Percentiles rank a stretch among this genome's conserved stretches.
These are phyloP conservation scores for Lordiphosa fenestrarum DNA, from an alignment of 2,888 invertebrate genomes.

Conservation along the genomic window DNA sequence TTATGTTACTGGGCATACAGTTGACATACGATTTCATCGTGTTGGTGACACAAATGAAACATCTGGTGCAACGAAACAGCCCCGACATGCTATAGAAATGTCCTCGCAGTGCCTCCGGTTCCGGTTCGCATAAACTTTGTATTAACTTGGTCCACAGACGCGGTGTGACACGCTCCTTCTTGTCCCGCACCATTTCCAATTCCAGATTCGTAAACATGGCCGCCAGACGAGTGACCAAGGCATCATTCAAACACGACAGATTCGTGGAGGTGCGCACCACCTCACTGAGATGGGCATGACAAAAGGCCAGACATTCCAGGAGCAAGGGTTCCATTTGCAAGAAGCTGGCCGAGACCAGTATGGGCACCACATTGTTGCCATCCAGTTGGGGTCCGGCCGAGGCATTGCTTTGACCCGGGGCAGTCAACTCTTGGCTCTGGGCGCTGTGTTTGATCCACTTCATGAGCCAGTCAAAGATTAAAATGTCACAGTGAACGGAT, in stretches of 20 bases:
- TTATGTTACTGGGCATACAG: conserved; percentile 87
- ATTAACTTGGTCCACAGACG: conserved; percentile 92
- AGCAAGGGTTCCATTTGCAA: conserved; percentile 94
- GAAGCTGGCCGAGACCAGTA: conserved; percentile 96
- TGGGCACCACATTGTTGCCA: conserved; percentile 92
- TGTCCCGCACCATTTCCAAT: conserved; percentile 90
- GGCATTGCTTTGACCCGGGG: conserved; percentile 40
- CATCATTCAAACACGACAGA: conserved; percentile 93
- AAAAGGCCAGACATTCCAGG: conserved; percentile 91
- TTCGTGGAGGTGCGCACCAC: conserved; percentile 93
- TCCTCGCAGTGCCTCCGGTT: conserved; percentile 88
- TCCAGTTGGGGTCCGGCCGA: conserved; percentile 84
- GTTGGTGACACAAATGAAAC: conserved; percentile 87
- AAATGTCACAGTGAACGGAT: conserved; percentile 97
- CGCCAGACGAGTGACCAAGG: conserved; percentile 86
- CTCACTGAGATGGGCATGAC: conserved; percentile 92
- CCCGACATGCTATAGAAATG: conserved; percentile 91
- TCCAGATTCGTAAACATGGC: conserved; percentile 94
- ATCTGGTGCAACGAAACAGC: conserved; percentile 87
- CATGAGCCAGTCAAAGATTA: conserved; percentile 98
- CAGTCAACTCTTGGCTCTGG: conserved; percentile 42
- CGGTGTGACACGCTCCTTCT: conserved; percentile 93
- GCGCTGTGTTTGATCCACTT: conserved; percentile 93
- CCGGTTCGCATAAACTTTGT: conserved; percentile 87
- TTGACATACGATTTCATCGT: conserved; percentile 87